Evolutionary conservation across 2,113 vertebrate species (phyloP).

Genomic region (Anas platyrhynchos): DNA sequence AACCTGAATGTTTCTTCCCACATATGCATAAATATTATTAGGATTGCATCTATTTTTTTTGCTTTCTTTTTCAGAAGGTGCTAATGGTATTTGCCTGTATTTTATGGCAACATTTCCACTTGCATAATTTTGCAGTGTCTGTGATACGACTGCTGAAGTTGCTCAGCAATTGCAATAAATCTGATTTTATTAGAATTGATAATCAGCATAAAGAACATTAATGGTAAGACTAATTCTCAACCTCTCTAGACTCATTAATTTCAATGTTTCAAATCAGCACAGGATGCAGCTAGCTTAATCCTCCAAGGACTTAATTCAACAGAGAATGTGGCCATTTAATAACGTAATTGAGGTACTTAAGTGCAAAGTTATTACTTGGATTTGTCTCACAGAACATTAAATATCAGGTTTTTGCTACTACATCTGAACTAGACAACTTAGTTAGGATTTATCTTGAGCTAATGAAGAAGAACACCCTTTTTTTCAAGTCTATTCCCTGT

Average conservation of each 20-base stretch:
- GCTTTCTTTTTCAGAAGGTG: neutral
- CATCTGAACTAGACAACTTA: neutral
- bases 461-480: neutral
- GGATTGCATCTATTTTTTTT: neutral
- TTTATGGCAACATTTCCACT: neutral
- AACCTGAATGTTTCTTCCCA: neutral
- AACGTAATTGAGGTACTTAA: neutral
- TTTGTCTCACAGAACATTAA: neutral
- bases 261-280: neutral
- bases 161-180: neutral
- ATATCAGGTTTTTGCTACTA: neutral
- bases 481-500: neutral
- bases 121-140: neutral
- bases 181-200: neutral
- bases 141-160: neutral
- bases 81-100: neutral
- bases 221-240: neutral
- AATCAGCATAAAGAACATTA: neutral
- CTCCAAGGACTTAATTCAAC: neutral
- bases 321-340: neutral
- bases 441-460: neutral
- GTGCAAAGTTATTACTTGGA: neutral
- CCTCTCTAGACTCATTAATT: neutral
- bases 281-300: neutral
- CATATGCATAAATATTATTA: neutral